Conservation (phyloP, 2,113 vertebrate species). For the Anguilla japonica region DNA sequence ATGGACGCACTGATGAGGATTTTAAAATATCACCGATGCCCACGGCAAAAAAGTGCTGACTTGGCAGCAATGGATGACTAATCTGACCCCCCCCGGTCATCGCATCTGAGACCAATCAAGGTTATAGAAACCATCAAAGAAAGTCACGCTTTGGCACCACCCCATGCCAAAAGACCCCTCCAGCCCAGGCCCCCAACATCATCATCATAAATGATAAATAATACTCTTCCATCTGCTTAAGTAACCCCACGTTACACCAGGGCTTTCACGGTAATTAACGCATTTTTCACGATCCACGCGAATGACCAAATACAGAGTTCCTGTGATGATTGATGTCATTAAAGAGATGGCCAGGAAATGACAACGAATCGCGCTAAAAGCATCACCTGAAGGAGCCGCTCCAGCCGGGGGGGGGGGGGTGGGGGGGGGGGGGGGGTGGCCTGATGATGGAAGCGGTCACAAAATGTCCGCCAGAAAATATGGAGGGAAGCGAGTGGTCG, state of each 20-base stretch:
- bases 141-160: neutral
- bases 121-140: constrained; percentile 15
- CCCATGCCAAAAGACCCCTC: neutral
- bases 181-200: neutral
- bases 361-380: constrained; percentile 72
- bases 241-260: constrained; percentile 50
- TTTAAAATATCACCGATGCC: neutral
- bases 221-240: constrained; percentile 53
- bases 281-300: constrained; percentile 60
- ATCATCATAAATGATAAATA: constrained; percentile 29
- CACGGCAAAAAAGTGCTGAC: neutral
- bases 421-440: constrained; percentile 37
- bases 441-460: constrained; percentile 14
- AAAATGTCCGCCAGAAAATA: constrained; percentile 22
- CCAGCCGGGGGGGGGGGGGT: neutral
- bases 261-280: constrained; percentile 74
- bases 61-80: neutral
- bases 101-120: constrained; percentile 5
- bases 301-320: constrained; percentile 64
- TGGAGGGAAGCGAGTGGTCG: neutral
- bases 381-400: constrained; percentile 49
- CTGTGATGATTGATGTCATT: constrained; percentile 61
- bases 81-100: neutral
- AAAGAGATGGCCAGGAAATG: constrained; percentile 56
- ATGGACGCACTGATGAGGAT: neutral